Base-by-base conservation (phyloP, 2,113 vertebrate species). In the Oxyura jamaicensis region DNA sequence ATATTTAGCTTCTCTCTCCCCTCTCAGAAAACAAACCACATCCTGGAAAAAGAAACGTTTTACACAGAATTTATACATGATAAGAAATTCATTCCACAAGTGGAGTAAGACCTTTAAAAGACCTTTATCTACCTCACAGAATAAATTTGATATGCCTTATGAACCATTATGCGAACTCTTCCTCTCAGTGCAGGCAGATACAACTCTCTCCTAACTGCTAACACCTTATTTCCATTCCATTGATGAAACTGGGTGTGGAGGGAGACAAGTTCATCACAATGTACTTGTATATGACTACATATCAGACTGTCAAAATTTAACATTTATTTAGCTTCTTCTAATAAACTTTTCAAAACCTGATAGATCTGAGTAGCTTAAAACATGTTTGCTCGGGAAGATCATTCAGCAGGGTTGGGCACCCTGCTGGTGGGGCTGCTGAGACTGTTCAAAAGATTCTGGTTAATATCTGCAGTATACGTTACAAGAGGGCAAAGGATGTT, bases 81-180 rank as follows among this genome's bases (percentile, higher is more conserved):
- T 98, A 97, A 97, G 97, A 98, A 97, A 98, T 98, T 97, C 97
- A 97, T 97, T 98, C 97, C 97, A 97, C 97, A 98, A 97, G 97
- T 98, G 97, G 96, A 98, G 90, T 95, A 96, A 97, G 97, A 98
- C 97, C 97, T 98, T 98, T 98, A 97, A 97, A 97, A 97, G 98
- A 98, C 97, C 97, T 98, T 98, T 98, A 97, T 97, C 96, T 97
- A 93, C 93, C 92, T 96, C 96, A 95, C 89, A 97, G 97, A 97
- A 98, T 97, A 97, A 97, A 98, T 97, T 96, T 97, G 96, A 96
- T 98, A 96, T 96, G 97, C 96, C 90, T 97, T 98, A 94, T 88
- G 97, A 97, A 97, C 98, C 94, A 89, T 97, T 97, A 97, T 96
- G 95, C 44, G 92, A 96, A 96, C 93, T 96, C 95, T 97, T 90